Conservation (phyloP, 2,888 invertebrate species). For the Gryllus longicercus region DNA sequence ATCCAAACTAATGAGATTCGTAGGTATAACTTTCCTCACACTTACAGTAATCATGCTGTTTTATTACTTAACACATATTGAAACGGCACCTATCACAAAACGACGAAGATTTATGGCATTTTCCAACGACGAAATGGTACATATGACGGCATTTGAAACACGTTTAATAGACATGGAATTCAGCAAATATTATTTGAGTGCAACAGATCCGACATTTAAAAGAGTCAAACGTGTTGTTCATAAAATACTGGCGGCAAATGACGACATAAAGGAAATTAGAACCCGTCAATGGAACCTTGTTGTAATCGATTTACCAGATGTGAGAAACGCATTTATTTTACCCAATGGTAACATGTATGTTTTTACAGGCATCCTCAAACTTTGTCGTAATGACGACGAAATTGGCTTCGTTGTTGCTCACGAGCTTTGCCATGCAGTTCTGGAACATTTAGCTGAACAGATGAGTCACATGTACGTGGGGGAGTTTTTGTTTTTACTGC, state of each 20-base stretch:
- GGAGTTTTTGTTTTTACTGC: conserved; percentile 4
- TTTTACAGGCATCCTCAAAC: conserved; percentile 20
- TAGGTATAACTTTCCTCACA: neutral
- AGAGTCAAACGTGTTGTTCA: neutral
- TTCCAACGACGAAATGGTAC: neutral
- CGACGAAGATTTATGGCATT: neutral
- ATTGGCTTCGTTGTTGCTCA: neutral
- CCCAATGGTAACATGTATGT: conserved; percentile 19
- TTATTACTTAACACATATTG: conserved; percentile 18
- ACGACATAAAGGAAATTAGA: neutral
- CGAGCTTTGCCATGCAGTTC: conserved; percentile 18
- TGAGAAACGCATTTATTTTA: conserved; percentile 21
- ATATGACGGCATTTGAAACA: neutral
- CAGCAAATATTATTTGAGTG: neutral
- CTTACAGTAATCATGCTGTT: neutral
- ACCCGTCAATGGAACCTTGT: neutral
- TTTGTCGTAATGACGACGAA: conserved; percentile 18
- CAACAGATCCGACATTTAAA: neutral
- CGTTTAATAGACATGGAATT: neutral
- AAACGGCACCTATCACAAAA: neutral
- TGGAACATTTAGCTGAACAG: conserved; percentile 19
- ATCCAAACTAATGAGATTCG: neutral
- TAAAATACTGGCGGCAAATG: neutral
- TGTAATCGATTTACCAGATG: conserved; percentile 18
- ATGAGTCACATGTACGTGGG: conserved; percentile 4